phyloP scores from a whole-genome alignment of 2,113 vertebrate species.

The Prunella himalayana region DNA sequence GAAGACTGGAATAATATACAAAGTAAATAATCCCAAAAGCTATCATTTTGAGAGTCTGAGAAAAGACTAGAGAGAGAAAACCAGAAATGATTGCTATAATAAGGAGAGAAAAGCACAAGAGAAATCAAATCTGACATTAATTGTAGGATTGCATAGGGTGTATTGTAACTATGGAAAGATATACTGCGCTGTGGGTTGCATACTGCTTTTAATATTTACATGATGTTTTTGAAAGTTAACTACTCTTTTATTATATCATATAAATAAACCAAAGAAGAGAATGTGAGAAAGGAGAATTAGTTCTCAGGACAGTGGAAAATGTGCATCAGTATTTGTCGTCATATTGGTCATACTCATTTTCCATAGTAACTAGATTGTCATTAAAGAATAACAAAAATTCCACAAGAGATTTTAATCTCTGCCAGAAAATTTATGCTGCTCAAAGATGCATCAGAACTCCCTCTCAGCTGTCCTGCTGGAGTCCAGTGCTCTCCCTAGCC shows the following conservation, averaged over 20 bases:
- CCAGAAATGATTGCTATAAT: not conserved
- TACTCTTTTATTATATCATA: not conserved
- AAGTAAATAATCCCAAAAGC: not conserved
- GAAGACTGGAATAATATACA: slow-evolving; percentile 6
- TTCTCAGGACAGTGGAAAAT: slow-evolving; percentile 15
- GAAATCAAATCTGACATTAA: slow-evolving; percentile 53
- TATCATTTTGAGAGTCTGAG: not conserved
- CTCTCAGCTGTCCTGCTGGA: no score
- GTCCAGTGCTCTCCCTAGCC: no score
- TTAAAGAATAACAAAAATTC: not conserved
- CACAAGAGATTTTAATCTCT: not conserved
- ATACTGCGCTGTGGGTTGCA: slow-evolving; percentile 2
- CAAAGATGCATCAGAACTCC: not conserved
- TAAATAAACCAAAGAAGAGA: not conserved
- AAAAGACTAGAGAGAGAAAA: not conserved
- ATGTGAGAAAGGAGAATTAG: slow-evolving; percentile 4
- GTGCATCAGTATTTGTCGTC: not conserved
- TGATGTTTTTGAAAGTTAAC: not conserved
- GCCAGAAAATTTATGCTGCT: not conserved
- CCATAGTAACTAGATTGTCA: not conserved
- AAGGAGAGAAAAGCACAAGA: slow-evolving; percentile 15
- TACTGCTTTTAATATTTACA: not conserved
- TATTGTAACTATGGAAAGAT: slow-evolving; percentile 43
- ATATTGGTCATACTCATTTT: not conserved
- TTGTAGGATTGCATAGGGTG: slow-evolving; percentile 19